Evolutionary conservation across 1,140 invertebrate genomes (phyloP).

Genomic region (Notospermus geniculatus): DNA sequence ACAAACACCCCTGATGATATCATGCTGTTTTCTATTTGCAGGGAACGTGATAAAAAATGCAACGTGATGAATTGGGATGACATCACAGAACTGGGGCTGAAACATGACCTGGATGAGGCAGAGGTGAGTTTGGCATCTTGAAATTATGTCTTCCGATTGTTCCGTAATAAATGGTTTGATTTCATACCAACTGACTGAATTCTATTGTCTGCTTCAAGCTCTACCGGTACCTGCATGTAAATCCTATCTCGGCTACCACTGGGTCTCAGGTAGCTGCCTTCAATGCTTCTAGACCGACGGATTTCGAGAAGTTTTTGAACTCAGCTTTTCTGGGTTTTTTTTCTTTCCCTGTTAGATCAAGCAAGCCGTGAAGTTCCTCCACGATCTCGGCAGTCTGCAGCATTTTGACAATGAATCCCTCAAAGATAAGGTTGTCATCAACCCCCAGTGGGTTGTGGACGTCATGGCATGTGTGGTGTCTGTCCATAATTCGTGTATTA

Average conservation of each 20-base stretch:
- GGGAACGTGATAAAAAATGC: not conserved
- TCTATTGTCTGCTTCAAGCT: too few species aligned
- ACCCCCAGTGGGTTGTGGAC: constrained; percentile 34
- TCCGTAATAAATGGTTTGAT: too few species aligned
- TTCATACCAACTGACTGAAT: too few species aligned
- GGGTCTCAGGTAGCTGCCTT: too few species aligned
- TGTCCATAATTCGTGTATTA: constrained; percentile 37
- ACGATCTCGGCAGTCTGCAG: constrained; percentile 31
- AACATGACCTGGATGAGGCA: not conserved
- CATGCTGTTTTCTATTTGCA: not conserved
- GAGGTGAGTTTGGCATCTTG: constrained; percentile 1
- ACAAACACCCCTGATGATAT: too few species aligned
- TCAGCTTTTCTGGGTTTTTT: too few species aligned
- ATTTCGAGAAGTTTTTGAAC: too few species aligned
- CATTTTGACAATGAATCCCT: constrained; percentile 28
- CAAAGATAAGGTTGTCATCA: constrained; percentile 28
- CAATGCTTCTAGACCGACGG: too few species aligned
- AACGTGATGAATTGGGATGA: not conserved
- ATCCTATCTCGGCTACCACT: too few species aligned
- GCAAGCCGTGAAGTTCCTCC: constrained; percentile 29
- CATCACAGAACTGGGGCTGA: not conserved
- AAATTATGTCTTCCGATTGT: too few species aligned
- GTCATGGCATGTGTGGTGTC: constrained; percentile 34
- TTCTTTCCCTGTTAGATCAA: not conserved
- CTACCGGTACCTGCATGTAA: too few species aligned